Evolutionary conservation across 2,113 vertebrate genomes (phyloP).

Genomic region (Lampris megalopsis): DNA sequence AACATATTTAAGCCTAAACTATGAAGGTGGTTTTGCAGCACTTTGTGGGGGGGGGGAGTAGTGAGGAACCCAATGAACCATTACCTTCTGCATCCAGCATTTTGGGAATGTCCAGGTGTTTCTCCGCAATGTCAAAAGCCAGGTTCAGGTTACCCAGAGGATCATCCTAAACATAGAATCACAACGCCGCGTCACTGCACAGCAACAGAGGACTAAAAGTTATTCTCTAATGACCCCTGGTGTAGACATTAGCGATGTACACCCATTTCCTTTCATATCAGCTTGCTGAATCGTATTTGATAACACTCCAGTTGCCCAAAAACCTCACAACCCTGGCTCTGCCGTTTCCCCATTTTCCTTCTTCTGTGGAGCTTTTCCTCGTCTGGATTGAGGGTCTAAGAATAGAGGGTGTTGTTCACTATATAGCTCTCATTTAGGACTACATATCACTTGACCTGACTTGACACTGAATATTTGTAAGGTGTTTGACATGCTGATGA

Average conservation of each 20-base stretch:
- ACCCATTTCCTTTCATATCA: neutral
- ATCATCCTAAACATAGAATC: slow-evolving; percentile 89
- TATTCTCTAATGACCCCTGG: slow-evolving; percentile 51
- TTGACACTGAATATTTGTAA: neutral
- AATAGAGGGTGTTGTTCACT: too few species aligned
- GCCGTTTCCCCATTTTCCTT: too few species aligned
- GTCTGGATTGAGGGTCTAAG: too few species aligned
- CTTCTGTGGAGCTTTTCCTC: too few species aligned
- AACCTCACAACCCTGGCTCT: too few species aligned
- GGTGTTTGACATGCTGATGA: neutral
- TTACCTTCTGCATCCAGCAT: slow-evolving; percentile 99
- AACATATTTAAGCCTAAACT: too few species aligned
- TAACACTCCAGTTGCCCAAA: neutral
- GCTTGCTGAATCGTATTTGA: neutral
- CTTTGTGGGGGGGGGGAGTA: too few species aligned
- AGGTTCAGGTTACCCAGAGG: slow-evolving; percentile 96
- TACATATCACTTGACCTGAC: neutral
- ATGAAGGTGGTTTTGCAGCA: too few species aligned
- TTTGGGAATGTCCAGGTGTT: slow-evolving; percentile 98
- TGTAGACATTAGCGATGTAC: slow-evolving; percentile 29
- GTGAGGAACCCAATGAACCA: neutral
- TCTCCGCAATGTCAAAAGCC: slow-evolving; percentile 98
- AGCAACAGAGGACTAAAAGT: slow-evolving; percentile 63
- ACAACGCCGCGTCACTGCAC: slow-evolving; percentile 62
- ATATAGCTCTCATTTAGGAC: too few species aligned